Base-by-base conservation (phyloP, 2,888 invertebrate species). In the Clepsis dumicolana region DNA sequence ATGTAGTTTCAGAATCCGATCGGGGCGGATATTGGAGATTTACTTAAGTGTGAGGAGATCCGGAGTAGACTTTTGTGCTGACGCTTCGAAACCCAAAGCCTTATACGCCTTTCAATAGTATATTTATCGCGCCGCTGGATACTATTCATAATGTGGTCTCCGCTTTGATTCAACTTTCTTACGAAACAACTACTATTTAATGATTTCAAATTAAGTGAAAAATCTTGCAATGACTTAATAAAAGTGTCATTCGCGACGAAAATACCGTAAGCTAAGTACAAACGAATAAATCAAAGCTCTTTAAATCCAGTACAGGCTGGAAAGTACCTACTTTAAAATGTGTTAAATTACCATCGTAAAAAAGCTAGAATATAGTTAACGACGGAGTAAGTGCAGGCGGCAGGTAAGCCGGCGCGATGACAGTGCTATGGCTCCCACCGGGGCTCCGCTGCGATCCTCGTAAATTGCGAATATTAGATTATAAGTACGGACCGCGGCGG, bases 401-500 rank as follows among this genome's bases (percentile, higher is more conserved):
- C 87, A 89, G 89, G 90, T 88, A 88, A 84, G 85, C 77, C 73
- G 80, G 81, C 83, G 85, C 85, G 93, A 90, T 91, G 91, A 92
- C 92, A 92, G 91, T 83, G 80, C 85, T 87, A 91, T 82, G 83
- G 85, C 83, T 90, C 91, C 92, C 92, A 72, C 78, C 78, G 90
- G 92, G 80, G 84, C 86, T 81, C 84, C 86, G 81, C 84, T 82
- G 87, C 87, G 91, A 91, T 90, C 90, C 91, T 88, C 91, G 90
- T 92, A 91, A 92, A 93, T 93, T 93, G 91, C 90, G 90, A 91
- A 92, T 93, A 93, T 93, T 93, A 93, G 91, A 93, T 93, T 91
- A 93, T 92, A 92, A 93, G 91, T 91, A 88, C 89, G 88, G 87
- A 85, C 85, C 88, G 91, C 87, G 90, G 89, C 83, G 80, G 62